These are phyloP conservation scores for Nematopogon swammerdamellus DNA, from an alignment of 2,888 invertebrate species.

Conservation along the genomic window DNA sequence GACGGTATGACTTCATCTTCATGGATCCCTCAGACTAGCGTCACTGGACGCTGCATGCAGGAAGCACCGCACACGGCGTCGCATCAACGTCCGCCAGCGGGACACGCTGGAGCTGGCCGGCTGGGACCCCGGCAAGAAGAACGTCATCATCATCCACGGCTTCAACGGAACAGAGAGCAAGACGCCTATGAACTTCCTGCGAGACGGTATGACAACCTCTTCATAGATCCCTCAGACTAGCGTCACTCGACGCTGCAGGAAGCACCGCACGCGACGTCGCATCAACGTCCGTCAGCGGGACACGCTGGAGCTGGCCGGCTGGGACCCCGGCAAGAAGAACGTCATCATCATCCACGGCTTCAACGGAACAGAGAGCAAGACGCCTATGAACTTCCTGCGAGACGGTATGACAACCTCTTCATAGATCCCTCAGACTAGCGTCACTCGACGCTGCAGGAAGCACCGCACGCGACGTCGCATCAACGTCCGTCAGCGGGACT, in stretches of 20 bases:
- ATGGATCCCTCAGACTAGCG: too few species aligned
- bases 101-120: conserved; percentile 61
- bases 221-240: too few species aligned
- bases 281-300: too few species aligned
- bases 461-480: conserved; percentile 18
- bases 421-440: too few species aligned
- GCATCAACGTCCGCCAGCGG: conserved; percentile 60
- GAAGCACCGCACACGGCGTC: conserved; percentile 20
- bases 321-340: conserved; percentile 54
- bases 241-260: too few species aligned
- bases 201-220: conserved; percentile 55
- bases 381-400: conserved; percentile 65
- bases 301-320: too few species aligned
- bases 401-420: conserved; percentile 67
- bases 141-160: conserved; percentile 72
- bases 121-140: conserved; percentile 63
- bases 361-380: conserved; percentile 70
- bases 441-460: too few species aligned
- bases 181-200: conserved; percentile 64
- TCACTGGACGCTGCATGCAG: too few species aligned
- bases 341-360: conserved; percentile 76
- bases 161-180: conserved; percentile 74
- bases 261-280: too few species aligned
- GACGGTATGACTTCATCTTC: too few species aligned
- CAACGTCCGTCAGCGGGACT: conserved; percentile 58